Evolutionary conservation across 2,888 invertebrate species (phyloP), one percentile per base, ranked within the genome.

Genomic region (Sepioteuthis lessoniana): DNA sequence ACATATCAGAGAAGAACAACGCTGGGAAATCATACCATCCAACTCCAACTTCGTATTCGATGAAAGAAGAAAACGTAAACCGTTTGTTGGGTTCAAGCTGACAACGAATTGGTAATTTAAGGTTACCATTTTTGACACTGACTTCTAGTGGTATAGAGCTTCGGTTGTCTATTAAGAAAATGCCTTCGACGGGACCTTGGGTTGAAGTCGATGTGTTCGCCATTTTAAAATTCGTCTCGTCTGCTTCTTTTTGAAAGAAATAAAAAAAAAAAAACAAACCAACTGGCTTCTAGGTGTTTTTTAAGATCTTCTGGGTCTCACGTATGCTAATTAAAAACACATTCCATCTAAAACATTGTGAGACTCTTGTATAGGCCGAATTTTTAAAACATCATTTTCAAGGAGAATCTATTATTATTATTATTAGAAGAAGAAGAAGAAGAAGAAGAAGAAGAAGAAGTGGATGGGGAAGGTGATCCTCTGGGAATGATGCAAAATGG

Each of bases 111-210:
- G 76, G n/a, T n/a, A n/a, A 31, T 0, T 31, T 10, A 31, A n/a
- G 10, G 76, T 8, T n/a, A 8, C 7, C 16, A 10, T n/a, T 10
- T 8, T 13, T 0, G n/a, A n/a, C 31, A 16, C 19, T 8, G 76
- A 76, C 13, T 31, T 13, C 1, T n/a, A 76, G 10, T 31, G 76
- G n/a, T n/a, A 76, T 76, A n/a, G 76, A 31, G n/a, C 76, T 76
- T n/a, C 10, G 16, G 76, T 76, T 76, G 76, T 13, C 31, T n/a
- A 76, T 31, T 16, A n/a, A n/a, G 76, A 76, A 10, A n/a, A n/a
- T 0, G 0, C 8, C 3, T 31, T n/a, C 1, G n/a, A 13, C 8
- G n/a, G 1, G 76, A 0, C 8, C n/a, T 3, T 5, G 1, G 31
- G 31, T 2, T n/a, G 3, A 16, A 31, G 10, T n/a, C 1, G 4